phyloP scores from a whole-genome alignment of 1,140 invertebrate species.

The Hyposmocoma kahamanoa region DNA sequence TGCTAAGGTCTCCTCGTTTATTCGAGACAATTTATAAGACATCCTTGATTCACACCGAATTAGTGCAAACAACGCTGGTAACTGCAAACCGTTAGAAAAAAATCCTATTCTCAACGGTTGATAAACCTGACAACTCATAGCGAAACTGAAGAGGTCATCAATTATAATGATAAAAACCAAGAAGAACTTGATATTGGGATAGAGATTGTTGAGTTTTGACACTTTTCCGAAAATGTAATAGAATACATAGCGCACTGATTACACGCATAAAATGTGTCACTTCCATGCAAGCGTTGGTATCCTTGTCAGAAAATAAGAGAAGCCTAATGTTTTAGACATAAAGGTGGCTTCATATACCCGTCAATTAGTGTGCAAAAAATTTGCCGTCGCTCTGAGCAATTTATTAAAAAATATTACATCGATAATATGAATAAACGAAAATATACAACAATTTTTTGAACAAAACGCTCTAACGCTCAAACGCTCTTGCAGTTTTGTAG shows the following conservation, averaged over 20 bases:
- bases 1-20: not conserved
- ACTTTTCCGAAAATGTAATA: not conserved
- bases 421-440: not conserved
- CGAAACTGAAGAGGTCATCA: not conserved
- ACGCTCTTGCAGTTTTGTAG: not conserved
- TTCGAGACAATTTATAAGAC: conserved; percentile 1
- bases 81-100: conserved; percentile 3
- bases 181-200: not conserved
- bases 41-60: not conserved
- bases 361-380: not conserved
- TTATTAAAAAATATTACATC: not conserved
- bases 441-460: not conserved
- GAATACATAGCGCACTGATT: conserved; percentile 1
- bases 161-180: not conserved
- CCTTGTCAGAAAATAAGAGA: not conserved
- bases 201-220: not conserved
- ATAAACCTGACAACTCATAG: conserved; percentile 1
- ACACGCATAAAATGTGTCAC: conserved; percentile 1
- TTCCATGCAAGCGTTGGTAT: not conserved
- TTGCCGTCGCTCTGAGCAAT: not conserved
- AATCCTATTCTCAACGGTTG: not conserved
- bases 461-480: not conserved
- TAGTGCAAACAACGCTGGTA: not conserved
- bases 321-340: not conserved
- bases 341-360: not conserved